Conservation (phyloP, 30 jellyfish, hydroid and myxozoan genomes). For the Sanderia malayensis region DNA sequence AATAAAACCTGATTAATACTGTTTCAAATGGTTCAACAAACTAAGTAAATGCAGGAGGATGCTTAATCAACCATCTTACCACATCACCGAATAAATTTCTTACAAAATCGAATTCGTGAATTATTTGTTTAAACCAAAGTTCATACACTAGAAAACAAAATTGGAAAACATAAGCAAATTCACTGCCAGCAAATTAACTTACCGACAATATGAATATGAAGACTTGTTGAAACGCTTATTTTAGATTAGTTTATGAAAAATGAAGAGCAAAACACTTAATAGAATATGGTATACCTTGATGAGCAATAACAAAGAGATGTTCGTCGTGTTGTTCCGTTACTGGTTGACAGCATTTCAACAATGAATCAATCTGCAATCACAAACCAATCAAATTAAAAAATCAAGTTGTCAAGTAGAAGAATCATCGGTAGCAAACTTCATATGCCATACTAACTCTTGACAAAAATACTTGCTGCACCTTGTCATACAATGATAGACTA, state of each 20-base stretch:
- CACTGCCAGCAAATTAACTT: neutral
- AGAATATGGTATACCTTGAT: conserved; percentile 78
- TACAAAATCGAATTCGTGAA: conserved; percentile 77
- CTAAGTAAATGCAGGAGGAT: too few relatives aligned
- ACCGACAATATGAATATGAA: neutral
- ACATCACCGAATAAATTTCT: conserved; percentile 54
- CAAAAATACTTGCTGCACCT: too few relatives aligned
- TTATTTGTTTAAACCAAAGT: conserved; percentile 87
- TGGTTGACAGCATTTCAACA: conserved; percentile 46
- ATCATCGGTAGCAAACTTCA: too few relatives aligned
- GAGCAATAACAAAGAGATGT: conserved; percentile 72
- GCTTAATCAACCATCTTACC: too few relatives aligned
- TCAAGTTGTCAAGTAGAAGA: too few relatives aligned
- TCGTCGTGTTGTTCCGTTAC: conserved; percentile 77
- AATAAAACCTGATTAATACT: too few relatives aligned
- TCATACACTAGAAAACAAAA: conserved; percentile 68
- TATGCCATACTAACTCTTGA: too few relatives aligned
- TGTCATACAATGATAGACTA: too few relatives aligned
- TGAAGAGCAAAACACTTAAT: neutral
- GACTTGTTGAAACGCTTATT: neutral
- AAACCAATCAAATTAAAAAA: too few relatives aligned
- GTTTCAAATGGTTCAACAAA: too few relatives aligned
- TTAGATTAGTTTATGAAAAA: neutral
- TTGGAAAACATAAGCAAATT: neutral
- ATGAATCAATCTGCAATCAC: conserved; percentile 54